Percentiles rank a stretch among this genome's conserved stretches.
These are phyloP conservation scores for Cephalotes varians DNA, from an alignment of 2,888 invertebrate genomes.

Conservation along the genomic window DNA sequence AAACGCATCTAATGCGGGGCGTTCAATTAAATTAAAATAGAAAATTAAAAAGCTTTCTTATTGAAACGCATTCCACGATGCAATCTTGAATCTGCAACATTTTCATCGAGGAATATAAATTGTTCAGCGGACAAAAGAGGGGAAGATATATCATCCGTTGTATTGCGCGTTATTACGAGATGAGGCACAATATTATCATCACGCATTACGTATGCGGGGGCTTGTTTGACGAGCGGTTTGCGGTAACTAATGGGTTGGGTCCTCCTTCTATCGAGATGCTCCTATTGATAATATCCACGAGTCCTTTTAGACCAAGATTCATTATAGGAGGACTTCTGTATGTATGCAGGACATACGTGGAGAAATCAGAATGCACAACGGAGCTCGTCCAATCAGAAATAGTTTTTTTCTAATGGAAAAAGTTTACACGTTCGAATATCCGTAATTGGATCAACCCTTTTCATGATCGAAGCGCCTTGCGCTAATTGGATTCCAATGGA, in stretches of 20 bases:
- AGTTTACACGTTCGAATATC: slow-evolving; percentile 36
- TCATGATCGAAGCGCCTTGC: slow-evolving; percentile 22
- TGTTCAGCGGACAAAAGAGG: neutral
- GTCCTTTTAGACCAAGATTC: slow-evolving; percentile 32
- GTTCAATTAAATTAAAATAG: neutral
- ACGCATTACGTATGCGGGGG: slow-evolving; percentile 54
- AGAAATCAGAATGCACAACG: neutral
- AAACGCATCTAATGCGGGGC: neutral
- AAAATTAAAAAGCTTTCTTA: neutral
- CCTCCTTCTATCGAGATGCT: slow-evolving; percentile 52
- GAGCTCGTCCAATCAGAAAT: slow-evolving; percentile 5
- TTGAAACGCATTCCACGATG: neutral
- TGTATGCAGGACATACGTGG: slow-evolving; percentile 25
- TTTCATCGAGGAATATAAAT: slow-evolving; percentile 15
- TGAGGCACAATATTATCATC: slow-evolving; percentile 42
- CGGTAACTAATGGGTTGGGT: slow-evolving; percentile 72
- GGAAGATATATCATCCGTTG: slow-evolving; percentile 7
- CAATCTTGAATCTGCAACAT: slow-evolving; percentile 7
- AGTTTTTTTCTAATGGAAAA: slow-evolving; percentile 16
- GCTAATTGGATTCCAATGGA: slow-evolving; percentile 6
- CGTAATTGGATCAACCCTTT: slow-evolving; percentile 41
- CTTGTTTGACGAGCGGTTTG: slow-evolving; percentile 67
- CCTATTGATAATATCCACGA: slow-evolving; percentile 51
- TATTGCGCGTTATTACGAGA: slow-evolving; percentile 50
- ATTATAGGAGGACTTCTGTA: slow-evolving; percentile 30